Conservation (phyloP, 2,888 invertebrate species). For the Acanthopleura granulata region DNA sequence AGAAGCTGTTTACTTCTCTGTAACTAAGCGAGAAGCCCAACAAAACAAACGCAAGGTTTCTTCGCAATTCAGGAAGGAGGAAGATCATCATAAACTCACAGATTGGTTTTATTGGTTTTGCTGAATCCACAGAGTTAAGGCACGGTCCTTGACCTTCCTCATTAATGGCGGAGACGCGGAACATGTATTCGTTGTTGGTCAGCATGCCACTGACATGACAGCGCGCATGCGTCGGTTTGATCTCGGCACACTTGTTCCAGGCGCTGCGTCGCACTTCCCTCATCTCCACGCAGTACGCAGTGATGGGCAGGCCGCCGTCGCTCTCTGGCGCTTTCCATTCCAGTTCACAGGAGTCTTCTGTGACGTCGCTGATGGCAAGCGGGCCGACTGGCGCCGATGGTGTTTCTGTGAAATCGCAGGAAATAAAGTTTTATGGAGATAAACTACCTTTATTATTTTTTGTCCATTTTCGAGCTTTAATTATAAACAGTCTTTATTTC, state of each 20-base stretch:
- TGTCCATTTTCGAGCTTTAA: too few relatives aligned
- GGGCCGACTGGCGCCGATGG: slow-evolving; percentile 50
- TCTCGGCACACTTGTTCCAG: slow-evolving; percentile 33
- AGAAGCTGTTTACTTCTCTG: too few relatives aligned
- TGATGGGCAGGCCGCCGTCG: slow-evolving; percentile 63
- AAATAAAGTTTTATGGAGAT: too few relatives aligned
- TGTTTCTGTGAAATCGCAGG: slow-evolving; percentile 32
- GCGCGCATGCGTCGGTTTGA: slow-evolving; percentile 26
- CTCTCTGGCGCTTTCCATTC: slow-evolving; percentile 58
- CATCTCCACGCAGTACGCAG: slow-evolving; percentile 54
- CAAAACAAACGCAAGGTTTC: too few relatives aligned
- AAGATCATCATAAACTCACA: slow-evolving; percentile 18
- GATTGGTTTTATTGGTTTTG: slow-evolving; percentile 33
- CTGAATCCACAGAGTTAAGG: slow-evolving; percentile 27
- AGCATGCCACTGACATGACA: slow-evolving; percentile 26
- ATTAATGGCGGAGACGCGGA: slow-evolving; percentile 88
- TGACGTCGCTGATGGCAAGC: slow-evolving; percentile 34
- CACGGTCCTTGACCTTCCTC: slow-evolving; percentile 80
- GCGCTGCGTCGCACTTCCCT: slow-evolving; percentile 74
- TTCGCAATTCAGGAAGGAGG: too few relatives aligned
- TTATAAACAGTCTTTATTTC: too few relatives aligned
- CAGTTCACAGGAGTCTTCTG: slow-evolving; percentile 47
- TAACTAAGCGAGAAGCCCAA: too few relatives aligned
- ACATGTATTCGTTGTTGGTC: slow-evolving; percentile 84
- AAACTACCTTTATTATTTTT: too few relatives aligned